A percentile compares a stretch with the other conserved stretches of the same genome.
Conservation (phyloP, 2,888 invertebrate species). For the Epinotia demarniana region DNA sequence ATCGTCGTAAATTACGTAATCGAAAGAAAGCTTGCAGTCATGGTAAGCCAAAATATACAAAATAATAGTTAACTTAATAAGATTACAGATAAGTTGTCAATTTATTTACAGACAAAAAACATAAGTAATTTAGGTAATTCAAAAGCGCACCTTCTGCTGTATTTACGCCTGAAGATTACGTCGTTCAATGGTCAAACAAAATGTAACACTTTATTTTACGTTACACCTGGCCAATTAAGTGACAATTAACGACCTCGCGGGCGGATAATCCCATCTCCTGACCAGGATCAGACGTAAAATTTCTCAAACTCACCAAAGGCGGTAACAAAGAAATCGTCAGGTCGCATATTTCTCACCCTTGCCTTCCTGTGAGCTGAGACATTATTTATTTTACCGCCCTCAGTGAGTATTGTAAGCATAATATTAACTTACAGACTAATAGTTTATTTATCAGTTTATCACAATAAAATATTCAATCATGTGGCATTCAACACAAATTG, state of each 20-base stretch:
- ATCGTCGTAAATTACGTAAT: not conserved
- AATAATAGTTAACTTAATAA: slow-evolving; percentile 46
- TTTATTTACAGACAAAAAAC: slow-evolving; percentile 57
- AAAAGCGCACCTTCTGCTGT: slow-evolving; percentile 26
- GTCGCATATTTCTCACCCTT: too few species aligned
- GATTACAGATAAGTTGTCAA: slow-evolving; percentile 46
- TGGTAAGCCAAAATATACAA: slow-evolving; percentile 45
- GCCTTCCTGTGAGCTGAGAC: too few species aligned
- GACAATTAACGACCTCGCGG: too few species aligned
- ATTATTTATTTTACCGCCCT: too few species aligned
- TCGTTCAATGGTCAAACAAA: not conserved
- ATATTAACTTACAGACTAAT: slow-evolving; percentile 19
- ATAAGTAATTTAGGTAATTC: slow-evolving; percentile 60
- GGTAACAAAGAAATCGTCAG: too few species aligned
- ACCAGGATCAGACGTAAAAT: too few species aligned
- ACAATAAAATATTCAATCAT: slow-evolving; percentile 33
- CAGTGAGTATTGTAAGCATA: too few species aligned
- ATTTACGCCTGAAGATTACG: not conserved
- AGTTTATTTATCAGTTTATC: slow-evolving; percentile 35
- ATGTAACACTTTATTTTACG: not conserved
- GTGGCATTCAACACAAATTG: slow-evolving; percentile 3
- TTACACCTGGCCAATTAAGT: too few species aligned
- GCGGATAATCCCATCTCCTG: too few species aligned
- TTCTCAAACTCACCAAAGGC: too few species aligned
- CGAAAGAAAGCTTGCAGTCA: slow-evolving; percentile 20